Conservation (phyloP, 2,797 vertebrate species). For the Lepus townsendii region DNA sequence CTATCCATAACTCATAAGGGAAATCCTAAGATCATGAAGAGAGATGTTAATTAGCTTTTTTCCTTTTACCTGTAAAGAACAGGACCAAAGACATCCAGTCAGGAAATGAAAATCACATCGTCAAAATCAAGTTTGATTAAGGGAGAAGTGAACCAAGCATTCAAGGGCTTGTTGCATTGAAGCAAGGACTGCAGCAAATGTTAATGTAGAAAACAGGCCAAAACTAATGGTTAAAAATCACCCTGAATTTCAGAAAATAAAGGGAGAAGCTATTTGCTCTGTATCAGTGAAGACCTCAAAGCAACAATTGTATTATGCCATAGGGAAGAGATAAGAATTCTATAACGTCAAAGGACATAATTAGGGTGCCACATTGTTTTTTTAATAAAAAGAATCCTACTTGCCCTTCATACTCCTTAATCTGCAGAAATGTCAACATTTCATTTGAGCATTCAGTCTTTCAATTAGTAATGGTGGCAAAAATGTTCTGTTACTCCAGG, state of each 20-base stretch:
- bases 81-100: conserved; percentile 59
- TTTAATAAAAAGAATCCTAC: conserved; percentile 34
- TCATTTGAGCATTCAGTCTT: conserved; percentile 26
- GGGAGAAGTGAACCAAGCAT: background rate
- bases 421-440: conserved; percentile 45
- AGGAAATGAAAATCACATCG: conserved; percentile 61
- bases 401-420: background rate
- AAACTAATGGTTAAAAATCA: conserved; percentile 33
- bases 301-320: background rate
- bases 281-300: conserved; percentile 7
- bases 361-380: conserved; percentile 3
- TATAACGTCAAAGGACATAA: background rate
- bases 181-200: background rate
- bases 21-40: conserved; percentile 59
- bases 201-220: background rate
- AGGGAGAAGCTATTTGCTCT: background rate
- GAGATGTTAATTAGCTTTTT: conserved; percentile 64
- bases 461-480: conserved; percentile 47
- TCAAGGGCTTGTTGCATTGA: background rate
- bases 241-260: background rate
- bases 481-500: background rate
- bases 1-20: conserved; percentile 28
- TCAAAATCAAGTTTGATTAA: conserved; percentile 61
- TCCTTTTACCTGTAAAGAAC: conserved; percentile 64
- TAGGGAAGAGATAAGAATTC: background rate